phyloP scores from a whole-genome alignment of 2,113 vertebrate genomes.

The Hyla sarda region DNA sequence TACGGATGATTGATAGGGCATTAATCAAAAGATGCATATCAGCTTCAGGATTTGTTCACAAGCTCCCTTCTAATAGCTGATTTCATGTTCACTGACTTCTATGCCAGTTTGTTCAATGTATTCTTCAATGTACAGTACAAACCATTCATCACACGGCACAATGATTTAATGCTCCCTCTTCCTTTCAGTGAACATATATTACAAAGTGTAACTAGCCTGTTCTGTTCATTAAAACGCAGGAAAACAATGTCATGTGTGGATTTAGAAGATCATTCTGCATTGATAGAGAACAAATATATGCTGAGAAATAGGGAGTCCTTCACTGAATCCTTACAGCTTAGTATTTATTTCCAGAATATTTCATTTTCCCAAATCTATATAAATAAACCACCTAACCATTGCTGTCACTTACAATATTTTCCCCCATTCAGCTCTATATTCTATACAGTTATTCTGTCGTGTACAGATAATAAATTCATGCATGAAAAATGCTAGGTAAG shows the following conservation, averaged over 20 bases:
- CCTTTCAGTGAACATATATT: constrained; percentile 74
- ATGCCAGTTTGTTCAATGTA: constrained; percentile 89
- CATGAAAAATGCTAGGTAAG: neutral
- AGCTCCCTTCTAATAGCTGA: constrained; percentile 88
- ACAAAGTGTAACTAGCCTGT: constrained; percentile 72
- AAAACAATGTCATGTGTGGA: constrained; percentile 62
- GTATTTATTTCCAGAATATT: constrained; percentile 25
- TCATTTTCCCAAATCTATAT: neutral
- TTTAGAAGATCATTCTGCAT: constrained; percentile 19
- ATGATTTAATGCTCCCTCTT: constrained; percentile 75
- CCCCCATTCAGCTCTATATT: neutral
- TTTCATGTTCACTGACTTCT: constrained; percentile 89
- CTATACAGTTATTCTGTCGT: neutral
- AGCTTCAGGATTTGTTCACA: constrained; percentile 88
- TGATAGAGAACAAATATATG: neutral
- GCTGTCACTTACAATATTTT: neutral
- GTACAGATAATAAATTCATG: no score
- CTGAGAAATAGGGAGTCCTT: neutral
- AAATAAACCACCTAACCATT: neutral
- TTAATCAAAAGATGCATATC: constrained; percentile 97
- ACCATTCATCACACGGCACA: constrained; percentile 87
- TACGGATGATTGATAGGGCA: constrained; percentile 86
- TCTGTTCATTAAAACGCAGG: constrained; percentile 72
- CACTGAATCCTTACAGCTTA: neutral
- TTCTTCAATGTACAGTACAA: constrained; percentile 81